Base-by-base conservation (phyloP, 1,140 invertebrate species). In the Euschistus heros region DNA sequence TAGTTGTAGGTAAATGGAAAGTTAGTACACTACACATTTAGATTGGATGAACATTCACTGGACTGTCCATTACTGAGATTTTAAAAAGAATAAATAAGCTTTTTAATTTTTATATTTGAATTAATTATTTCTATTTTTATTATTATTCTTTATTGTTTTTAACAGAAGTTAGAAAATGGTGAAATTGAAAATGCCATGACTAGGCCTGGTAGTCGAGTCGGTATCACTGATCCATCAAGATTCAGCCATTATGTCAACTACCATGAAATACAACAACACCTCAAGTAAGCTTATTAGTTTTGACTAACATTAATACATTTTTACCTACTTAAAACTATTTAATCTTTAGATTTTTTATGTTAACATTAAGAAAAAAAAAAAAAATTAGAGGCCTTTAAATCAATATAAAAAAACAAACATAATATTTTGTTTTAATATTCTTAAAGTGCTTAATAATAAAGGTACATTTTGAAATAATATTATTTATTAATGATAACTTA, bases 231-330 rank as follows among this genome's bases (percentile, higher is more conserved):
- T 66, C 75, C 80, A 0, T 73, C 82, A 72, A 81, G 83, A 70
- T 80, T 86, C 72, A 86, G 86, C 64, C 88, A 91, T 73, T 90
- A 91, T 71, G 86, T 87, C 42, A 91, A 91, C 74, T 90, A 89
- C 71, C 85, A 90, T 74, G 88, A 91, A 76, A 84, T 91, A 72
- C 87, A 89, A 74, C 86, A 86, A 69, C 87, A 88, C 74, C 75
- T 88, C 65, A 86, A 83, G 85, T 87, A 77, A 82, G 77, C 76
- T 52, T 62, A 37, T 37, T 2, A 37, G 8, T 37, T 37, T 4
- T 37, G 7, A 10, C 33, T 37, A 10, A 37, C 22, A 33, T 52
- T 17, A 44, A 42, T 18, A 46, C 13, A 18, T 14, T 18, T 62
- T 44, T 10, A 37, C 33, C 33, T 10, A 1, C 13, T 10, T 10